phyloP scores from a whole-genome alignment of 1,140 invertebrate genomes.

The Cherax quadricarinatus region DNA sequence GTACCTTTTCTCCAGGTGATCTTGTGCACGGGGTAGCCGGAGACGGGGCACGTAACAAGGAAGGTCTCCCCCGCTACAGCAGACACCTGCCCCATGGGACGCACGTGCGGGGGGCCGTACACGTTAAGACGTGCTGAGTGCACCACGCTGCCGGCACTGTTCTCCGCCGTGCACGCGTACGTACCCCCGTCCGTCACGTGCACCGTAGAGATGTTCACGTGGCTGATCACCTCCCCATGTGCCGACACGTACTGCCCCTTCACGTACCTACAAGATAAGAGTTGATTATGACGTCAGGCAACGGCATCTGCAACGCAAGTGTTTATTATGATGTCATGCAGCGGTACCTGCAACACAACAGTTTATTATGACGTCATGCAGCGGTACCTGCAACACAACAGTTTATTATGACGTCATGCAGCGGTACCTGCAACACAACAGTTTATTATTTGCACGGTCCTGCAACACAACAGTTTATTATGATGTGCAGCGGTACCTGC shows the following conservation, averaged over 20 bases:
- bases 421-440: not conserved
- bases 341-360: not conserved
- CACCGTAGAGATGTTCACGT: conserved; percentile 24
- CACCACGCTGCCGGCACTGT: conserved; percentile 77
- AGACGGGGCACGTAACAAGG: conserved; percentile 60
- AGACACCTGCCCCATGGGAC: conserved; percentile 57
- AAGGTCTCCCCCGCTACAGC: conserved; percentile 67
- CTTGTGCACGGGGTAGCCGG: conserved; percentile 5
- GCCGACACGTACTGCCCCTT: conserved; percentile 32
- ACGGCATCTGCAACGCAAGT: not conserved
- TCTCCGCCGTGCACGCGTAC: conserved; percentile 80
- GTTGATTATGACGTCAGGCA: not conserved
- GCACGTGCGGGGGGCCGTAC: conserved; percentile 78
- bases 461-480: not conserved
- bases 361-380: not conserved
- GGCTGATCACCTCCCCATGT: conserved; percentile 23
- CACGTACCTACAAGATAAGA: not conserved
- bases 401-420: no score
- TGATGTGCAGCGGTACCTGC: not conserved
- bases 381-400: no score
- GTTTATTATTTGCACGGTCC: no score
- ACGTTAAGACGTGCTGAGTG: conserved; percentile 90
- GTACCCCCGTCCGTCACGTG: conserved; percentile 80
- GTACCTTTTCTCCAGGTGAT: no score
- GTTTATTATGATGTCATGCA: not conserved